Evolutionary conservation across 92 coral and sea anemone species (phyloP).

Genomic region (Virgularia gustaviana): DNA sequence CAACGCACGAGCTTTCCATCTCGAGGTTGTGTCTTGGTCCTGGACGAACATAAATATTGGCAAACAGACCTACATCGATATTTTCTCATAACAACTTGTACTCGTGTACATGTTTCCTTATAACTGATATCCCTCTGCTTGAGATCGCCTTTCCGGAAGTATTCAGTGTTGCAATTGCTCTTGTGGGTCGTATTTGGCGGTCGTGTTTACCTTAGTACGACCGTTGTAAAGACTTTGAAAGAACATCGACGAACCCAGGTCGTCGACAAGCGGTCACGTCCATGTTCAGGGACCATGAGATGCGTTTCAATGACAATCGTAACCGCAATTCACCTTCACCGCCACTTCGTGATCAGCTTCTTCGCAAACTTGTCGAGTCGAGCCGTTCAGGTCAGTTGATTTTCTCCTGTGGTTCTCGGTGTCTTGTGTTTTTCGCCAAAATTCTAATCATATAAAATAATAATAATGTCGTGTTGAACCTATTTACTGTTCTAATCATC

Average conservation of each 20-base stretch:
- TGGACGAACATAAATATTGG: too few species aligned
- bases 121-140: not conserved
- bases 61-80: too few species aligned
- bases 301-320: slow-evolving; percentile 27
- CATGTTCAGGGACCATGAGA: slow-evolving; percentile 39
- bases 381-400: slow-evolving; percentile 42
- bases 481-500: too few species aligned
- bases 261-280: slow-evolving; percentile 59
- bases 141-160: slow-evolving; percentile 40
- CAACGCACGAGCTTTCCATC: too few species aligned
- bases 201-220: slow-evolving; percentile 26
- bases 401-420: not conserved
- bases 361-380: slow-evolving; percentile 38
- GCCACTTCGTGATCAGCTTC: slow-evolving; percentile 37
- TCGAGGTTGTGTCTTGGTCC: too few species aligned
- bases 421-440: too few species aligned
- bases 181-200: not conserved
- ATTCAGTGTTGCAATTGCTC: slow-evolving; percentile 23
- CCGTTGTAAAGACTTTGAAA: slow-evolving; percentile 17
- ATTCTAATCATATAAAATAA: too few species aligned
- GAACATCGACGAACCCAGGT: slow-evolving; percentile 48
- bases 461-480: too few species aligned
- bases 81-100: too few species aligned
- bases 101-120: too few species aligned
- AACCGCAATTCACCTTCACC: slow-evolving; percentile 26